Base-by-base conservation (phyloP, 2,113 vertebrate genomes). In the Gobius niger region DNA sequence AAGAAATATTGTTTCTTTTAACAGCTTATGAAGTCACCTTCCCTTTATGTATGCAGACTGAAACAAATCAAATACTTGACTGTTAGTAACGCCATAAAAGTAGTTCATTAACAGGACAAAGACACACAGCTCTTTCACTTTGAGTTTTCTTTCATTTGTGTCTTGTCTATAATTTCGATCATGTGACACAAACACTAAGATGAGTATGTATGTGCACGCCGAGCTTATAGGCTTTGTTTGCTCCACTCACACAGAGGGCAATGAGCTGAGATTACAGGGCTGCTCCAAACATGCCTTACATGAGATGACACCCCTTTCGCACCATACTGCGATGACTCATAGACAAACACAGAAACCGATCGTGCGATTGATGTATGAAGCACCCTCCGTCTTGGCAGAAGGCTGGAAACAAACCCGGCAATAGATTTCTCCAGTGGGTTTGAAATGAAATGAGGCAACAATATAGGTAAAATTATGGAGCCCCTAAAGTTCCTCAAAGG, bases 211-310 rank as follows among this genome's bases (percentile, higher is more conserved):
- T 41, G 57, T 60, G 34, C 15, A n/a, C n/a, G 40, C 3, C n/a
- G 15, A 60, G 57, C 40, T 60, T 60, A 60, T 42, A 40, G 57
- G 40, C 57, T 60, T 60, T 60, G 57, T 40, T 60, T 42, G 40
- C 40, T 60, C 57, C 7, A 42, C 40, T n/a, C 40, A 50, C 47
- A 60, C 56, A 60, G 57, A 42, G 14, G 16, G 40, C 34, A 44
- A 44, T 15, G 56, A 15, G 24, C 56, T 13, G 7, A 42, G 57
- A 60, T 60, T 60, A 60, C 57, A 60, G 57, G n/a, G 14, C 57
- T 60, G 57, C 57, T 60, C 15, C 15, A 60, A 60, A 60, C 57
- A 60, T 44, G 57, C 40, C 14, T 60, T 42, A 60, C 40, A 60
- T 60, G 14, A n/a, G 57, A 60, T 60, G 57, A 60, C 57, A 60